Evolutionary conservation across 2,888 invertebrate species (phyloP).

Genomic region (Argyra leucocephala): DNA sequence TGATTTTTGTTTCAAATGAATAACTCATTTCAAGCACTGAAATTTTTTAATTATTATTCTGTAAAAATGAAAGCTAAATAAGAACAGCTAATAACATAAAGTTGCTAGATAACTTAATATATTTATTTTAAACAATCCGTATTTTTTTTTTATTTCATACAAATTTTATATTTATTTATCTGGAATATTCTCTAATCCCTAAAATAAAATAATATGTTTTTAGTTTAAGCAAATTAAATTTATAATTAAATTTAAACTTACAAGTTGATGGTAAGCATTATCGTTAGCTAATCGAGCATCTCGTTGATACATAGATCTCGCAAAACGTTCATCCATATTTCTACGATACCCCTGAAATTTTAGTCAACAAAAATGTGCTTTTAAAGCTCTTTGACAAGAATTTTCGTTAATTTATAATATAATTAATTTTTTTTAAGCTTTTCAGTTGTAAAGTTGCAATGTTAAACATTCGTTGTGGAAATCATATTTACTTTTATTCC

Average conservation of each 20-base stretch:
- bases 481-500: slow-evolving; percentile 12
- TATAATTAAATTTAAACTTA: background rate
- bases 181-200: background rate
- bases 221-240: background rate
- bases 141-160: too few relatives aligned
- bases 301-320: slow-evolving; percentile 51
- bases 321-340: slow-evolving; percentile 45
- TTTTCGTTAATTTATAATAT: too few relatives aligned
- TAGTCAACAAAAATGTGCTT: slow-evolving; percentile 24
- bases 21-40: too few relatives aligned
- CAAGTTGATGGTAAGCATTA: background rate
- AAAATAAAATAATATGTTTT: background rate
- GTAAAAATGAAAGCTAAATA: too few relatives aligned
- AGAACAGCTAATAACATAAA: too few relatives aligned
- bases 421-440: too few relatives aligned
- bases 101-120: too few relatives aligned
- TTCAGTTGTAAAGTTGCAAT: slow-evolving; percentile 31
- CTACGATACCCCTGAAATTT: slow-evolving; percentile 49
- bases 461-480: slow-evolving; percentile 16
- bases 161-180: background rate
- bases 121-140: too few relatives aligned
- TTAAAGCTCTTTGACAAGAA: slow-evolving; percentile 20
- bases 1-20: too few relatives aligned
- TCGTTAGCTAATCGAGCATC: slow-evolving; percentile 37
- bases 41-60: too few relatives aligned